phyloP scores from a whole-genome alignment of 2,797 vertebrate species.

The Delichon dasypus region DNA sequence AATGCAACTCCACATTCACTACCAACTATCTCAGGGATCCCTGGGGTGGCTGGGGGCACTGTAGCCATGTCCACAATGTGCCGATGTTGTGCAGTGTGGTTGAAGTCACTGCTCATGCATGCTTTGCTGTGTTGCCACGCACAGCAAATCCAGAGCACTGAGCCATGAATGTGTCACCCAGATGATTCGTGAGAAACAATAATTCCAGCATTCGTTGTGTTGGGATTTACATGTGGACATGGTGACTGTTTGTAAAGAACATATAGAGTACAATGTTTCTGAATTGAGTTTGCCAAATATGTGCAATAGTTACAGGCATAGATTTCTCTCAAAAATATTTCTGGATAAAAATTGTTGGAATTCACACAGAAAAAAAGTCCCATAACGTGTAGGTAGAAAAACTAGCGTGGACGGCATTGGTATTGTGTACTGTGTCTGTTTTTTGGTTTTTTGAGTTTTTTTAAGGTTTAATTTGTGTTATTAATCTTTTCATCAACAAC shows the following conservation, averaged over 20 bases:
- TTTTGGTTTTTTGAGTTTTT: neutral
- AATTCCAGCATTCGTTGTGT: neutral
- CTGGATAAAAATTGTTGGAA: neutral
- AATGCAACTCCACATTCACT: neutral
- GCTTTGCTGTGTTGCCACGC: neutral
- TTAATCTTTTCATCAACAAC: neutral
- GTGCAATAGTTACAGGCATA: neutral
- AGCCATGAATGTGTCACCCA: conserved; percentile 21
- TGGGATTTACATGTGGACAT: neutral
- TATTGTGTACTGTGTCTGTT: neutral
- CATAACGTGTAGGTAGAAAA: neutral
- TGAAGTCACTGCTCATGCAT: neutral
- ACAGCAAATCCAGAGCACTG: neutral
- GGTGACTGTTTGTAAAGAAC: neutral
- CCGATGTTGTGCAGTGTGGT: neutral
- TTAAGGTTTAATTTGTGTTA: neutral
- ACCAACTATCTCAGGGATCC: neutral
- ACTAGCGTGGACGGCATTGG: neutral
- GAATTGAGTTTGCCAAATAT: neutral
- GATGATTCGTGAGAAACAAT: conserved; percentile 24
- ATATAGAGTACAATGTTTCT: neutral
- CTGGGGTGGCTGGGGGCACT: neutral
- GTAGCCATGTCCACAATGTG: neutral
- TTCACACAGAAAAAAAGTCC: neutral
- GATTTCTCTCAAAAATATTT: neutral